Base-by-base conservation (phyloP, 2,797 vertebrate genomes). In the Acanthornis magna region DNA sequence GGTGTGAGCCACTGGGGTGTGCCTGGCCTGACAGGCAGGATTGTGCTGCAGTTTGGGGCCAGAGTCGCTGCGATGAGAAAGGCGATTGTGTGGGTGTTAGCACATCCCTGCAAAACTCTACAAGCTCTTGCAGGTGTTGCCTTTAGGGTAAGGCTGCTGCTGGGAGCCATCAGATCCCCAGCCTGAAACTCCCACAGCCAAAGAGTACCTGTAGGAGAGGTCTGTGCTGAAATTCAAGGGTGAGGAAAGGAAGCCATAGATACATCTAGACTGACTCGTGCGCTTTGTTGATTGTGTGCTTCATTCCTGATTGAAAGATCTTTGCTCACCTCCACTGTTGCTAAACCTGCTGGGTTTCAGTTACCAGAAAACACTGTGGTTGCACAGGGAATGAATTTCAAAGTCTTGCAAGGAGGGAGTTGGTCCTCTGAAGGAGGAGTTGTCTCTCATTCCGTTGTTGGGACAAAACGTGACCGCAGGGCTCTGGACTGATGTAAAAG, bases 91-190 rank as follows among this genome's bases (percentile, higher is more conserved):
- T 94, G 95, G 95, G 93, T 76, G 77, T 82, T 74, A 67, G 67
- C 88, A 71, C 63, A 74, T 25, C 80, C 60, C 88, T 90, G 83
- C 83, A 77, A 30, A 90, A 68, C 29, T 14, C 19, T 88, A 32
- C 91, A 81, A 8, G 79, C 88, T 96, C 45, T 82, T 77, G 61
- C 95, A 96, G 89, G 91, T 96, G 89, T 75, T 96, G 89, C 79
- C 93, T 93, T 81, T 51, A 89, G 93, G 96, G 92, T 85, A 95
- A 92, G 51, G 92, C 88, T 95, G 86, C 93, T 95, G 81, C 81
- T 87, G 77, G 45, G 75, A 93, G 54, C 75, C 51, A 77, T 94
- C 94, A 94, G 84, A 93, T 93, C 77, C 87, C 50, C 38, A 40
- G 26, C 57, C 27, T 95, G 88, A 82, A 96, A 96, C 94, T 96